Evolutionary conservation across 2,797 vertebrate genomes (phyloP).

Genomic region (Sphenodon punctatus): DNA sequence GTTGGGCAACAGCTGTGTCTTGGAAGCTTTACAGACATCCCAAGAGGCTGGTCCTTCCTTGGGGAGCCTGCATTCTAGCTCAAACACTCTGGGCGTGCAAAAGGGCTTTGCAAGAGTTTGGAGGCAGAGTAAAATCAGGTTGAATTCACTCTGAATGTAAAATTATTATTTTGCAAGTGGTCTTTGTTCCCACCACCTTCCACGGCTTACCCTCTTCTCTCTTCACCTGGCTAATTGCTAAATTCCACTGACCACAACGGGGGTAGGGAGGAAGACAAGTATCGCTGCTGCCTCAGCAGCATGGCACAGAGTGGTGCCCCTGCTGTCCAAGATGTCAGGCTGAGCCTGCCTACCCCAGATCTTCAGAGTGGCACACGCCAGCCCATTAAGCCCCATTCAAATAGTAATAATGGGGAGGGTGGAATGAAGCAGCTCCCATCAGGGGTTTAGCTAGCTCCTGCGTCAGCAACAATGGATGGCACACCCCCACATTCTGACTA

Average conservation of each 20-base stretch:
- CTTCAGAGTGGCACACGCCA: not conserved
- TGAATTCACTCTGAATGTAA: not conserved
- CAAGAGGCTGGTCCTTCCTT: not conserved
- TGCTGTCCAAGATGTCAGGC: no score
- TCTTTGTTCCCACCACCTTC: not conserved
- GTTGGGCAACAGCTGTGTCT: not conserved
- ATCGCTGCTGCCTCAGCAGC: not conserved
- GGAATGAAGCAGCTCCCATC: not conserved
- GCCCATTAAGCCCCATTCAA: not conserved
- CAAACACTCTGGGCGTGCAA: rapidly evolving
- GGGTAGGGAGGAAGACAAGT: not conserved
- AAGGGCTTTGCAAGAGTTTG: not conserved
- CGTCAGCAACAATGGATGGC: no score
- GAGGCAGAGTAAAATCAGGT: not conserved
- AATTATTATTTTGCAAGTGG: not conserved
- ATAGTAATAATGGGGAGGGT: not conserved
- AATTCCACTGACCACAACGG: not conserved
- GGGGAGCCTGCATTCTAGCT: not conserved
- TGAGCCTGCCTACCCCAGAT: not conserved
- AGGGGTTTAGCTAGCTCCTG: no score
- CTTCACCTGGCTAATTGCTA: not conserved
- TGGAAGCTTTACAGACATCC: not conserved
- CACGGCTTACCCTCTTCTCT: not conserved
- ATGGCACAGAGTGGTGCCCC: not conserved
- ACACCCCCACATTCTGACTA: no score